phyloP scores from a whole-genome alignment of 2,797 vertebrate species.

The Okamejei kenojei region DNA sequence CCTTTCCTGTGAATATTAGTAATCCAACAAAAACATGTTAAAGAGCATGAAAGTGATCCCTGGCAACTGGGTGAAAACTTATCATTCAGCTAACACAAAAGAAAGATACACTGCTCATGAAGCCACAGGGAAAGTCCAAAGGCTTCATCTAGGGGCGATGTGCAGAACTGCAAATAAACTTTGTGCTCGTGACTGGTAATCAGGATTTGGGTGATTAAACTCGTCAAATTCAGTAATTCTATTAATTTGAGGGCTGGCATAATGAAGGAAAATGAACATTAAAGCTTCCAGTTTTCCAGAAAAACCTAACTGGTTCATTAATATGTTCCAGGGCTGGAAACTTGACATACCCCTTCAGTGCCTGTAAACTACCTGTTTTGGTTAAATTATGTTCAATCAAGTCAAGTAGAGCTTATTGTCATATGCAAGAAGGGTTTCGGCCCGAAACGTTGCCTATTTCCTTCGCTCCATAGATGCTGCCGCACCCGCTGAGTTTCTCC shows the following conservation, averaged over 20 bases:
- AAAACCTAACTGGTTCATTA: not conserved
- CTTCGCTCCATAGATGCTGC: too few relatives aligned
- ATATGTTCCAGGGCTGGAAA: not conserved
- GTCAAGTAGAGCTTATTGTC: too few relatives aligned
- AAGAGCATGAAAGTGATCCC: not conserved
- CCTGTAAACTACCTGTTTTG: not conserved
- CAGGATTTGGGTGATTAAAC: not conserved
- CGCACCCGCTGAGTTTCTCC: too few relatives aligned
- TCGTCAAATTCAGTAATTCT: not conserved
- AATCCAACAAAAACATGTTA: not conserved
- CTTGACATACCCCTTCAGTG: not conserved
- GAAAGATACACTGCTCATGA: not conserved
- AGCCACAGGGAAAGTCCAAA: not conserved
- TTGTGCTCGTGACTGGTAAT: not conserved
- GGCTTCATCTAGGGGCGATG: not conserved
- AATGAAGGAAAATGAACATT: not conserved
- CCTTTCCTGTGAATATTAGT: not conserved
- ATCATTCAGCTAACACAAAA: not conserved
- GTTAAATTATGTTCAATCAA: too few relatives aligned
- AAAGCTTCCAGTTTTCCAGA: not conserved
- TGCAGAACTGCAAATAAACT: not conserved
- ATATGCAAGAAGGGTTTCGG: too few relatives aligned
- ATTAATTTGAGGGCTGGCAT: not conserved
- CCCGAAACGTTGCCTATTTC: too few relatives aligned
- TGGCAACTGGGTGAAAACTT: not conserved